Base-by-base conservation (phyloP, 2,797 vertebrate genomes). In the Betta splendens region DNA sequence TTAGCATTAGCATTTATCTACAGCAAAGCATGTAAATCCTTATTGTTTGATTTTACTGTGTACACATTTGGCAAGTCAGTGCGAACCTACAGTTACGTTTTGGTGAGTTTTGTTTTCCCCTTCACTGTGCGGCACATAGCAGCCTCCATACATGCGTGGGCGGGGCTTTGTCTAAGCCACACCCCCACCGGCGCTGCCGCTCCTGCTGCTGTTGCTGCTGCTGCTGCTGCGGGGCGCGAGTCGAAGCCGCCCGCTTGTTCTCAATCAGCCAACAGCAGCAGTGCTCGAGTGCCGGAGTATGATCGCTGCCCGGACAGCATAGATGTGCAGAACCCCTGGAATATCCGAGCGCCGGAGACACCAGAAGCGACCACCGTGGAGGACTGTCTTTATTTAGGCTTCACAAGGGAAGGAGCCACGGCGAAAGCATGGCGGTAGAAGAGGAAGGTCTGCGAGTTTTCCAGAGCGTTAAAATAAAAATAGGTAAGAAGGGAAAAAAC, bases 401-500 rank as follows among this genome's bases (percentile, higher is more conserved):
- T 50, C 57, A 37, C 58, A 65, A 84, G 72, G 77, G 65, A 81
- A 64, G 68, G 70, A 86, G 74, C 83, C 75, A 48, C 80, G 63
- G 80, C 56, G 83, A 70, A 60, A 92, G 91, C 81, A 98, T 98
- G 97, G 96, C 95, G 90, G 95, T 97, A 77, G 96, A 97, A 86
- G 96, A 97, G 86, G 97, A 97, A 93, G 97, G 96, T 79, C 94
- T 98, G 17, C 94, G 95, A 72, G 94, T 98, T 66, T 98, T 98
- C 77, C 96, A 98, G 90, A 98, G 97, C 91, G 96, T 98, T 84
- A 95, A 92, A 93, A 97, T 98, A 85, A 98, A 98, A 91, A 98
- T 98, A 86, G 97, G 97, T 97, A 90, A 92, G 92, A 59, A 50
- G 54, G 8, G 33, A 47, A 61, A 68, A 81, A 75, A 71, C 82